Evolutionary conservation across 2,888 invertebrate species (phyloP), one percentile per base, ranked within the genome.

Genomic region (Drosophila nr. fundita): DNA sequence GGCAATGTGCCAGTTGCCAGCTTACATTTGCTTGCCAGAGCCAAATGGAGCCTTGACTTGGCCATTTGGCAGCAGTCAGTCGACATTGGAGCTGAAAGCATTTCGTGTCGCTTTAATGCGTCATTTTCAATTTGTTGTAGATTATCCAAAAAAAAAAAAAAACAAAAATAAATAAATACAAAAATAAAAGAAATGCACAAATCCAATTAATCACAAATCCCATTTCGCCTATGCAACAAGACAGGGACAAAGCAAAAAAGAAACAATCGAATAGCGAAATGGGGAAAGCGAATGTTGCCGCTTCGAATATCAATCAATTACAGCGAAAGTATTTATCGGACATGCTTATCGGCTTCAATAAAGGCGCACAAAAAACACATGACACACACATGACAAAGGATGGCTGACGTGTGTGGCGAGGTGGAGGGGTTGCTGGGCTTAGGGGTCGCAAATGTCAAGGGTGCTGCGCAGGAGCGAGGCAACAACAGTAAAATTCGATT

Each of bases 201-300:
- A 82, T 78, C 78, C 78, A 85, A 86, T 86, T 89, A 86, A 89
- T 86, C 90, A 85, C 83, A 85, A 85, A 89, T 76, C 69, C 73
- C 72, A 68, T 68, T 68, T 68, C 45, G 62, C 62, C 42, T 30
- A 65, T 54, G 54, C 55, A 45, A 65, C 53, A 61, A 53, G 42
- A 66, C 27, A 67, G 45, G 24, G 34, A 11, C 24, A 27, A 21
- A 54, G 11, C 24, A 36, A 36, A n/a, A 24, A 34, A 30, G 15
- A 24, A 42, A 67, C 42, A 52, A 32, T 62, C 34, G 52, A 21
- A 45, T 62, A 30, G 58, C 27, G 34, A 62, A 67, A 60, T 67
- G 57, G 66, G 38, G 65, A 77, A 73, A 78, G 79, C 68, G 68
- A 77, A 73, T 77, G 78, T 73, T 65, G 73, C 68, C 53, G 71